These are phyloP conservation scores for Alaudala cheleensis DNA, from an alignment of 2,113 vertebrate genomes.

Conservation along the genomic window DNA sequence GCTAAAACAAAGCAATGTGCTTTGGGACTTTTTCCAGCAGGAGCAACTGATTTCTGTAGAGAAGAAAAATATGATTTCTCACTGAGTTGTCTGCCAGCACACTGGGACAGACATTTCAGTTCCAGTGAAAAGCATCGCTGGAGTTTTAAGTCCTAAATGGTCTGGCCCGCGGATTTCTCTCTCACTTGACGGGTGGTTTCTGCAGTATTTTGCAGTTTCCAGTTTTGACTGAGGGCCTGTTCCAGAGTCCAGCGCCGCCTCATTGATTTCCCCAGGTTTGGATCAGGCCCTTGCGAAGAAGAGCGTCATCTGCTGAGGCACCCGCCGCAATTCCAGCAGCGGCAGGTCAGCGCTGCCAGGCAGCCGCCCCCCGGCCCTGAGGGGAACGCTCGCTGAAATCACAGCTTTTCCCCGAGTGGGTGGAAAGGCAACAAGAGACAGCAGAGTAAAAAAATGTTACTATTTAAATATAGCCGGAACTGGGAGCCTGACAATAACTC, in stretches of 20 bases:
- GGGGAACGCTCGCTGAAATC: not conserved
- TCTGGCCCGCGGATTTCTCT: not conserved
- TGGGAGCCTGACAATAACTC: conserved; percentile 3
- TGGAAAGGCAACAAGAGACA: not conserved
- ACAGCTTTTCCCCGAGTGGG: not conserved
- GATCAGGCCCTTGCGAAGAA: not conserved
- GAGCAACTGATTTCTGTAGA: not conserved
- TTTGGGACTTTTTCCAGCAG: not conserved
- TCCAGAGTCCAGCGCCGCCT: not conserved
- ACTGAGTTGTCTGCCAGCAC: not conserved
- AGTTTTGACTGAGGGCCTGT: not conserved
- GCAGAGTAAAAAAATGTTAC: not conserved
- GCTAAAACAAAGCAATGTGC: not conserved
- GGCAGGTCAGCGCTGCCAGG: not conserved
- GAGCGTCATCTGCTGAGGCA: not conserved
- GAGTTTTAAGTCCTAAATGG: not conserved
- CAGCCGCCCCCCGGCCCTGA: not conserved
- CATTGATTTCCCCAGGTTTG: not conserved
- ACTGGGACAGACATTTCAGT: not conserved
- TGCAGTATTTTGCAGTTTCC: not conserved
- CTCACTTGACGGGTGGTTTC: not conserved
- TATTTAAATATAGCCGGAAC: conserved; percentile 25
- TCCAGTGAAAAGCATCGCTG: not conserved
- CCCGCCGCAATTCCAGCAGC: not conserved
- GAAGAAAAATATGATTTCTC: not conserved